Percentiles rank a stretch among this genome's conserved stretches.
phyloP scores from a whole-genome alignment of 2,113 vertebrate genomes.

The Micromys minutus region DNA sequence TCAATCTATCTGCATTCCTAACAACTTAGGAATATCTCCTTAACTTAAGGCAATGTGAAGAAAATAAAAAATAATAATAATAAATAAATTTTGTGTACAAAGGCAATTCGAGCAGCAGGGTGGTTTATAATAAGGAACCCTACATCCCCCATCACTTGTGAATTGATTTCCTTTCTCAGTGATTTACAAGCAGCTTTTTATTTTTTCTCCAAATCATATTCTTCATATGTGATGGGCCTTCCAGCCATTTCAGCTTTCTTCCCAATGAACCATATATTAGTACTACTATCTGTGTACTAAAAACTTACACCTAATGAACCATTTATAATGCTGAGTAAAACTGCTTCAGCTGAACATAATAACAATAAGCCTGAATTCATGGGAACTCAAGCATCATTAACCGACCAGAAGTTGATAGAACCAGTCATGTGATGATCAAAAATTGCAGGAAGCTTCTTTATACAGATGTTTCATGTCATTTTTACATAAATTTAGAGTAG shows the following conservation, averaged over 20 bases:
- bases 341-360: background rate
- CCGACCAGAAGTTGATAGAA: background rate
- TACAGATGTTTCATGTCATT: background rate
- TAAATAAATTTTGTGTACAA: background rate
- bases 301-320: background rate
- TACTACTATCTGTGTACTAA: background rate
- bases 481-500: constrained; percentile 17
- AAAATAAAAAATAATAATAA: background rate
- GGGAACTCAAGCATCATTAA: background rate
- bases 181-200: background rate
- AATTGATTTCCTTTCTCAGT: background rate
- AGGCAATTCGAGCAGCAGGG: background rate
- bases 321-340: background rate
- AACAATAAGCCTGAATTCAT: constrained; percentile 8
- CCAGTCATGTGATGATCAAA: background rate
- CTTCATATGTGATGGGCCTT: background rate
- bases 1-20: background rate
- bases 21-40: background rate
- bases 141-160: background rate
- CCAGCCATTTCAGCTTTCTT: background rate
- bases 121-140: background rate
- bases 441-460: background rate
- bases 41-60: background rate
- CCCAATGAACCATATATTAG: background rate
- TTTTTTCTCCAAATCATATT: background rate